phyloP scores from a whole-genome alignment of 2,113 vertebrate species.

The Nibea albiflora region DNA sequence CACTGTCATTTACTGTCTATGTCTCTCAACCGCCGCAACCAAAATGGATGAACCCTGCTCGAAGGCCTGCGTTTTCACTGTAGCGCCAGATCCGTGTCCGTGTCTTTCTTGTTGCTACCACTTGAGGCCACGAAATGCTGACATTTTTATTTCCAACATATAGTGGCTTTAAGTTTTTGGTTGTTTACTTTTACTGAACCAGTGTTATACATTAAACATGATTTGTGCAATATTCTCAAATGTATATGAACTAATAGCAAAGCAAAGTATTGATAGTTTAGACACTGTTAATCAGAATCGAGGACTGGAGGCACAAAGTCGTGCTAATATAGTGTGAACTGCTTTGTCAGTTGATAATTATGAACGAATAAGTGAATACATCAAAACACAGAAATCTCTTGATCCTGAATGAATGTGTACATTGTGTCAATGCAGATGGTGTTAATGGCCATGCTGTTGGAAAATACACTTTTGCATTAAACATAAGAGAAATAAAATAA shows the following conservation, averaged over 20 bases:
- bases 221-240: constrained; percentile 47
- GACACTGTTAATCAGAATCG: constrained; percentile 19
- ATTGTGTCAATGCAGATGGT: constrained; percentile 14
- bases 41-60: too few relatives aligned
- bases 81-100: too few relatives aligned
- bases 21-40: too few relatives aligned
- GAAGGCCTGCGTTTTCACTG: too few relatives aligned
- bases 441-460: constrained; percentile 8
- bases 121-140: neutral
- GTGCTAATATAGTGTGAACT: neutral
- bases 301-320: neutral
- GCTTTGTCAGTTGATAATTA: constrained; percentile 3
- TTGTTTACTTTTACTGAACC: constrained; percentile 26
- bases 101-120: neutral
- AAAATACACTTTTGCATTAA: neutral
- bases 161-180: constrained; percentile 39
- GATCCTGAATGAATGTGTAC: neutral
- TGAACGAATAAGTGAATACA: constrained; percentile 22
- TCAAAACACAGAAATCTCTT: constrained; percentile 4
- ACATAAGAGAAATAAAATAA: constrained; percentile 20
- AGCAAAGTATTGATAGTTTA: constrained; percentile 22
- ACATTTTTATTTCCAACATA: constrained; percentile 2
- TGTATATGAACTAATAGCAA: constrained; percentile 26
- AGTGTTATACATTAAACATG: constrained; percentile 25
- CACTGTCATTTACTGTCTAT: too few relatives aligned